These are phyloP conservation scores for Canis aureus DNA, from an alignment of 2,113 vertebrate genomes.

Conservation along the genomic window DNA sequence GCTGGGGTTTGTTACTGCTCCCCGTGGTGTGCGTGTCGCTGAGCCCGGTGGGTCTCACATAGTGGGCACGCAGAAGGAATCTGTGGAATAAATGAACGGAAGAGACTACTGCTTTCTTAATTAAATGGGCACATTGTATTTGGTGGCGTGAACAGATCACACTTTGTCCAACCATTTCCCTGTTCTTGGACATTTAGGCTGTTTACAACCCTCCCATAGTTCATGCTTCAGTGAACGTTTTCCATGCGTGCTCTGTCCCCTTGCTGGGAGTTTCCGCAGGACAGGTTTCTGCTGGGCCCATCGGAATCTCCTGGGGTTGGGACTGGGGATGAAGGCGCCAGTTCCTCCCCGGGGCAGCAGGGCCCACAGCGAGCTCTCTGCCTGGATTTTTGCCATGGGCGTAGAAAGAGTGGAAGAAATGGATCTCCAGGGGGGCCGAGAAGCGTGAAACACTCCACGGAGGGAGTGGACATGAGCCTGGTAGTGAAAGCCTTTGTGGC, in stretches of 20 bases:
- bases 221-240: not conserved
- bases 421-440: not conserved
- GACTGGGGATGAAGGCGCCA: not conserved
- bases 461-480: not conserved
- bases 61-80: not conserved
- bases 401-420: not conserved
- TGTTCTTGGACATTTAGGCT: not conserved
- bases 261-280: not conserved
- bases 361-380: rapidly evolving
- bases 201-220: not conserved
- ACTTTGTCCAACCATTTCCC: not conserved
- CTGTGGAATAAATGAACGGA: not conserved
- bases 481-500: not conserved
- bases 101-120: not conserved
- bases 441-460: not conserved
- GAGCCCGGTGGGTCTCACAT: not conserved
- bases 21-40: not conserved
- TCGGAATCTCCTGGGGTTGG: not conserved
- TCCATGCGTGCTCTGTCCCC: not conserved
- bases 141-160: not conserved
- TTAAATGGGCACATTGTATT: no score
- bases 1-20: not conserved
- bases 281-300: not conserved
- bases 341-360: not conserved
- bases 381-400: not conserved